Base-by-base conservation (phyloP, 2,888 invertebrate genomes). In the Nipponacmea schrenckii region DNA sequence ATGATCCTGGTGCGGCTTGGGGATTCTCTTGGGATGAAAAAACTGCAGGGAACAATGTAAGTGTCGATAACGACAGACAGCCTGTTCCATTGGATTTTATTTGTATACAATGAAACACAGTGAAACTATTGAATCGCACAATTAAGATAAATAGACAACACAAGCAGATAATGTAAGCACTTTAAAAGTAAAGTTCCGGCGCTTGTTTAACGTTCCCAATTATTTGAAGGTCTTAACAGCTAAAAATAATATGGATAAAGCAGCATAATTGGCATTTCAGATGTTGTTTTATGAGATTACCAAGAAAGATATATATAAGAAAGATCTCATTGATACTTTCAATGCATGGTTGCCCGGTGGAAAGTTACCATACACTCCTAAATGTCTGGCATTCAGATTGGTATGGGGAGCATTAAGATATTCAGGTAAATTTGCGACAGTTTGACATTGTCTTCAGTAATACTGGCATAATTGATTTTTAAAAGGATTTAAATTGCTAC, bases 11-110 rank as follows among this genome's bases (percentile, higher is more conserved):
- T 0, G 69, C 79, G 24, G 80, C 76, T 8, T 82, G 83, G 83
- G 84, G 81, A 0, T 80, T 81, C 70, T 82, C 81, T 7, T 86
- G 86, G 86, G 85, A 85, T 68, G 82, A 83, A 64, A 85, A 85
- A 74, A 73, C 73, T 27, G 79, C 81, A 14, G 81, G 78, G 39
- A 70, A 71, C 64, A 74, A 77, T 73, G 81, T 82, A 68, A 69
- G 70, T 63, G 5, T 12, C 1, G 39, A 39, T 39, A 5, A 39
- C 39, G 39, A 5, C 39, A 39, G 10, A 1, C 39, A 39, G 39
- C 10, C 10, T 39, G 31, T 31, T 31, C 5, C 31, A n/a, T n/a
- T n/a, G n/a, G n/a, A n/a, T n/a, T n/a, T n/a, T n/a, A n/a, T n/a
- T n/a, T n/a, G n/a, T n/a, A n/a, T n/a, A n/a, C n/a, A n/a, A n/a